Base-by-base conservation (phyloP, 2,888 invertebrate species). In the Leptothorax acervorum region DNA sequence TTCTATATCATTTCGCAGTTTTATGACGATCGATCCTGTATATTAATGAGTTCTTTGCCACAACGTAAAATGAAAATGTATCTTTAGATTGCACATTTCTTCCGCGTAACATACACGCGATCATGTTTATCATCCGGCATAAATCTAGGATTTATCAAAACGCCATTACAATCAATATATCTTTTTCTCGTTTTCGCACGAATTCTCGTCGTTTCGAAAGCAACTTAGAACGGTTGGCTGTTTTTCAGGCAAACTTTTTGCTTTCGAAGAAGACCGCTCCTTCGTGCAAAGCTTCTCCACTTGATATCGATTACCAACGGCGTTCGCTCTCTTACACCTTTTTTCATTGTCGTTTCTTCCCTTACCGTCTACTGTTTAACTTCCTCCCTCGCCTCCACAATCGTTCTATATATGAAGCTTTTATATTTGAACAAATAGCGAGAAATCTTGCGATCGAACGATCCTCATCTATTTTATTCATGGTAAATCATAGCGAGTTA, bases 221-320 rank as follows among this genome's bases (percentile, higher is more conserved):
- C 42, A 60, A 75, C n/a, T 62, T 63, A 15, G 35, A 62, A 57
- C 18, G 11, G 23, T 57, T 15, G 31, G 23, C 45, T 70, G 11
- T 79, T 79, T 70, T 70, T 70, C 31, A 35, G 55, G 8, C n/a
- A 0, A 6, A 45, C 9, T 66, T 53, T 53, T 60, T 53, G 53
- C 45, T 79, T 57, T 45, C 51, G 55, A 53, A 65, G 51, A 65
- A 76, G 28, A 76, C 45, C 15, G 78, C 39, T 78, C 15, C 31
- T 55, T 70, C 55, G 42, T 70, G 23, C 45, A 68, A 57, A 79
- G 57, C 71, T 79, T 35, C 42, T 45, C 57, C 35, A 45, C 45
- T 79, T 70, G 57, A 79, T 79, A 79, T 79, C 57, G 78, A 70
- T 79, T 79, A 79, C 45, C 45, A 45, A 57, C 15, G 28, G 15